A percentile compares a stretch with the other conserved stretches of the same genome.
phyloP scores from a whole-genome alignment of 2,113 vertebrate genomes.

The Aptenodytes forsteri region DNA sequence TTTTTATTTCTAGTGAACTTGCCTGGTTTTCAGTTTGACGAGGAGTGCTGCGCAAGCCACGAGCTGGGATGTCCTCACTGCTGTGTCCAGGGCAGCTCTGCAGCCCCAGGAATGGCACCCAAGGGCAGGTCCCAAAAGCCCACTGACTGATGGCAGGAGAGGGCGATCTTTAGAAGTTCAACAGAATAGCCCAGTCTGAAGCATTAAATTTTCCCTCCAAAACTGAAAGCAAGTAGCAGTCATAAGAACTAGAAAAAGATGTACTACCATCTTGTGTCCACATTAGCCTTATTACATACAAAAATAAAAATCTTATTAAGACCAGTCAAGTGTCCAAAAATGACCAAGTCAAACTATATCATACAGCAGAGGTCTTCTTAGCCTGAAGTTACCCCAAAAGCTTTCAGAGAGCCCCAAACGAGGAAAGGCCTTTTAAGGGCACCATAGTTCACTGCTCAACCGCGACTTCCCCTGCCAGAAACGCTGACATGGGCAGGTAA shows the following conservation, averaged over 20 bases:
- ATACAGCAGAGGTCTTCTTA: neutral
- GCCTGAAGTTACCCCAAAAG: neutral
- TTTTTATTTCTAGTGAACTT: neutral
- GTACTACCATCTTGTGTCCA: neutral
- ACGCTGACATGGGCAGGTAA: neutral
- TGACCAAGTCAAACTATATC: neutral
- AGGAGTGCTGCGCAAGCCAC: rapidly evolving
- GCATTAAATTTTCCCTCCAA: neutral
- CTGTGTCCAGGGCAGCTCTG: neutral
- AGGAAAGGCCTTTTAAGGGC: neutral
- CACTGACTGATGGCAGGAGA: neutral
- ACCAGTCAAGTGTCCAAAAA: neutral
- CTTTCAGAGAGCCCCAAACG: neutral
- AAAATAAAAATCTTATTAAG: neutral
- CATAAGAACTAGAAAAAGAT: neutral
- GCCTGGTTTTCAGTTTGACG: neutral
- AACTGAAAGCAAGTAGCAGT: neutral
- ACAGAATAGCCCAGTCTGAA: neutral
- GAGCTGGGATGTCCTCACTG: neutral
- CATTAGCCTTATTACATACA: neutral
- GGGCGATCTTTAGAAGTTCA: neutral
- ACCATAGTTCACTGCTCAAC: neutral
- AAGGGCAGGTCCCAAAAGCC: neutral
- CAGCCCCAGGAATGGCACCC: neutral
- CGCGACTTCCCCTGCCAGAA: neutral